A percentile compares a stretch with the other conserved stretches of the same genome.
Conservation (phyloP, 2,888 invertebrate genomes). For the Luperina testacea region DNA sequence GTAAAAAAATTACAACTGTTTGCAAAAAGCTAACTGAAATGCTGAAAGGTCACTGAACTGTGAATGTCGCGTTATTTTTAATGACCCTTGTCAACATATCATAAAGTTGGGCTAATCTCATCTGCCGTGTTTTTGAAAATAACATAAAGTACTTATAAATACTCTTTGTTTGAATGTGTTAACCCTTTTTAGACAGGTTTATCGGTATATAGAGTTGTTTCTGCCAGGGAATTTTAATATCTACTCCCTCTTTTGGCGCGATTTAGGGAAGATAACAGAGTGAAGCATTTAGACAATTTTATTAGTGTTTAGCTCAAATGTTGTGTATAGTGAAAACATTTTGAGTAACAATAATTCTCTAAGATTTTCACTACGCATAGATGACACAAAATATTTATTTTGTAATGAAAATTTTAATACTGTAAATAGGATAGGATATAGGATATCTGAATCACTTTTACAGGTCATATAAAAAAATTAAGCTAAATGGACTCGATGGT, state of each 20-base stretch:
- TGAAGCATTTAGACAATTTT: neutral
- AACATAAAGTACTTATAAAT: constrained; percentile 20
- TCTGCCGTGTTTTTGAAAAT: constrained; percentile 41
- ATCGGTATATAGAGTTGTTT: constrained; percentile 1
- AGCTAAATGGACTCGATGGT: too few species aligned
- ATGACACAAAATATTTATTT: neutral
- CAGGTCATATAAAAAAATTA: too few species aligned
- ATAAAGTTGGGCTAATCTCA: constrained; percentile 48
- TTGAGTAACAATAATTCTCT: neutral
- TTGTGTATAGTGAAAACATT: neutral
- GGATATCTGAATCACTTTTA: too few species aligned
- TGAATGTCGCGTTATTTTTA: constrained; percentile 44
- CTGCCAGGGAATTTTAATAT: constrained; percentile 4
- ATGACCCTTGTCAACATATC: constrained; percentile 56
- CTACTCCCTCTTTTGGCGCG: neutral
- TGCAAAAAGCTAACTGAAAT: constrained; percentile 27
- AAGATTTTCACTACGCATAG: neutral
- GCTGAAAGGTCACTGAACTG: constrained; percentile 39
- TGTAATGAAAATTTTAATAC: neutral
- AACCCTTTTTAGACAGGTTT: constrained; percentile 32
- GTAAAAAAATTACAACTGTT: constrained; percentile 30
- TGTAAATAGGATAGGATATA: too few species aligned
- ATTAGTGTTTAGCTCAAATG: neutral
- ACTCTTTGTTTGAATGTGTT: constrained; percentile 36
- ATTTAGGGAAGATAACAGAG: constrained; percentile 2